phyloP scores from a whole-genome alignment of 1,140 invertebrate species.

The Papilio polytes region DNA sequence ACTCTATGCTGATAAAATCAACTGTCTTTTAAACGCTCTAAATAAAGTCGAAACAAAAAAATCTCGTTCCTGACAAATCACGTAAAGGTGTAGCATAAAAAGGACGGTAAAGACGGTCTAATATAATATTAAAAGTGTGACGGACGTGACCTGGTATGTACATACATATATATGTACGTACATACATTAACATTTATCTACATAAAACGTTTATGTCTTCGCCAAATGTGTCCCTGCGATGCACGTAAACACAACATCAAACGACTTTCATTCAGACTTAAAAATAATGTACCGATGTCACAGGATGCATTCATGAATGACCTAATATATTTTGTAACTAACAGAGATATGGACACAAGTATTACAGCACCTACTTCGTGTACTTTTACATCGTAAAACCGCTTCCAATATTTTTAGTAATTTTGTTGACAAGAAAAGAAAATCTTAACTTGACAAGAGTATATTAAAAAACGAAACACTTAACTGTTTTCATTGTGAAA shows the following conservation, averaged over 20 bases:
- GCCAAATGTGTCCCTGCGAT: conserved; percentile 9
- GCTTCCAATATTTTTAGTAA: neutral
- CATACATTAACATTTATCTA: neutral
- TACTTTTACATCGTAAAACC: neutral
- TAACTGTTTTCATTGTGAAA: no score
- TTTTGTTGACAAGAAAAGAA: neutral
- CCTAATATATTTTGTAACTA: conserved; percentile 2
- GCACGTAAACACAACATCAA: neutral
- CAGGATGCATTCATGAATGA: neutral
- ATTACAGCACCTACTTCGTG: neutral
- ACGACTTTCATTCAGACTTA: neutral
- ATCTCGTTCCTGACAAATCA: neutral
- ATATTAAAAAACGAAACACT: no score
- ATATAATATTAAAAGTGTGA: conserved; percentile 18
- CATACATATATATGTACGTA: neutral
- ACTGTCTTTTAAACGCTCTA: neutral
- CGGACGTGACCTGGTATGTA: conserved; percentile 4
- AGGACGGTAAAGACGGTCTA: neutral
- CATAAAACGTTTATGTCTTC: conserved; percentile 18
- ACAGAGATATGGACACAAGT: neutral
- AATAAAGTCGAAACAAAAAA: neutral
- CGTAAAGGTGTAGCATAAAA: conserved; percentile 26
- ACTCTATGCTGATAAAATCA: neutral
- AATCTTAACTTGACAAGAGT: neutral
- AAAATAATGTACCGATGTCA: neutral